Base-by-base conservation (phyloP, 2,888 invertebrate species). In the Lamproptera curius region DNA sequence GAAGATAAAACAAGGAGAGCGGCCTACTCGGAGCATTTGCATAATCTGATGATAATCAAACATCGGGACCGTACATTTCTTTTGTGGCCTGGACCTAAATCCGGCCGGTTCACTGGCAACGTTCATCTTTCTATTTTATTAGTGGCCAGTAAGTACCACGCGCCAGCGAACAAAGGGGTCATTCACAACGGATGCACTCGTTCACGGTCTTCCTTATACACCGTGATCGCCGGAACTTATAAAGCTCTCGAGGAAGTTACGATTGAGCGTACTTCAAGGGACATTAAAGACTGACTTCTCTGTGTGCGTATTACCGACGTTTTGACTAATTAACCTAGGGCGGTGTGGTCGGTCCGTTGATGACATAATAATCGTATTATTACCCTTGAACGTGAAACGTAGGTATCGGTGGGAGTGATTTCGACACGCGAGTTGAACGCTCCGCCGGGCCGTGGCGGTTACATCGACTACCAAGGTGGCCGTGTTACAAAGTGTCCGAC, bases 21-120 rank as follows among this genome's bases (percentile, higher is more conserved):
- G 80, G 83, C 81, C 80, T 76, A 73, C 70, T 76, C 76, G 79
- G 63, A 67, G 76, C 76, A 86, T 87, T 87, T 85, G 84, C 85
- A 87, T 87, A 87, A 84, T 85, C 86, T 82, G 87, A 87, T 87
- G 83, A 76, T 85, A 86, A 85, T 86, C 87, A 85, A 82, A 83
- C 75, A 74, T 70, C 67, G 72, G 65, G 67, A 72, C 67, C 67
- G 69, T 63, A 67, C 72, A 56, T 58, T 56, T 57, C 51, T n/a
- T 55, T 15, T 35, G 42, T 50, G 54, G 57, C 55, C 51, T 42
- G 57, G 59, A 58, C 53, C 48, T 42, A 50, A 43, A 38, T 16
- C 31, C 42, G 40, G 23, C 37, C 31, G 13, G 13, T 11, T 36
- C 55, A 48, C 50, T 42, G 14, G n/a, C n/a, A n/a, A 11, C n/a